phyloP scores from a whole-genome alignment of 1,140 invertebrate species.

The Heterodera schachtii region DNA sequence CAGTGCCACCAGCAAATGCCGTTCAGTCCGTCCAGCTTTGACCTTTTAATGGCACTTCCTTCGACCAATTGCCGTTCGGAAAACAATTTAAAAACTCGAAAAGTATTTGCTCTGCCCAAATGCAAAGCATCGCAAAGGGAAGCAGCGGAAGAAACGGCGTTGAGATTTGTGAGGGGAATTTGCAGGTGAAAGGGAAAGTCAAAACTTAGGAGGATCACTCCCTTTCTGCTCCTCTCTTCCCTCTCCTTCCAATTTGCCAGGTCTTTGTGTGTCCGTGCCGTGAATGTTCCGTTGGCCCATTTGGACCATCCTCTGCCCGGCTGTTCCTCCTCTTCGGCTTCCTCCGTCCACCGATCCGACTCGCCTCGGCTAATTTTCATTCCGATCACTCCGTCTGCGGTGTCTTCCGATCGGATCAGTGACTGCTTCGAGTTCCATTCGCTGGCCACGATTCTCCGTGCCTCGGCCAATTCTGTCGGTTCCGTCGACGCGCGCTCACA shows the following conservation, averaged over 20 bases:
- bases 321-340: neutral
- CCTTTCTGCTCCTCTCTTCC: neutral
- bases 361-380: constrained; percentile 5
- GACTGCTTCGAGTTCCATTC: constrained; percentile 10
- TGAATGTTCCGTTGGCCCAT: neutral
- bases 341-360: neutral
- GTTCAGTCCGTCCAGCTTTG: constrained; percentile 17
- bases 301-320: neutral
- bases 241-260: neutral
- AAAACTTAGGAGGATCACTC: neutral
- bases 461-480: constrained; percentile 5
- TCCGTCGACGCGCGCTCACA: constrained; percentile 18
- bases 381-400: constrained; percentile 4
- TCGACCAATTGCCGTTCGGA: neutral
- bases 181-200: neutral
- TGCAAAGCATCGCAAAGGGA: constrained; percentile 3
- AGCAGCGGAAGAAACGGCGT: constrained; percentile 14
- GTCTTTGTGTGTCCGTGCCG: neutral
- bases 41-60: constrained; percentile 16
- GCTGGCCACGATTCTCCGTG: constrained; percentile 9
- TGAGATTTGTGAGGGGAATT: constrained; percentile 22
- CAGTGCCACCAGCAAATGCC: constrained; percentile 12
- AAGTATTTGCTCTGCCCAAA: constrained; percentile 10
- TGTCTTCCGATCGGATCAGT: neutral
- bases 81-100: neutral